A percentile compares a stretch with the other conserved stretches of the same genome.
These are phyloP conservation scores for Candidula unifasciata DNA, from an alignment of 2,888 invertebrate genomes.

Conservation along the genomic window DNA sequence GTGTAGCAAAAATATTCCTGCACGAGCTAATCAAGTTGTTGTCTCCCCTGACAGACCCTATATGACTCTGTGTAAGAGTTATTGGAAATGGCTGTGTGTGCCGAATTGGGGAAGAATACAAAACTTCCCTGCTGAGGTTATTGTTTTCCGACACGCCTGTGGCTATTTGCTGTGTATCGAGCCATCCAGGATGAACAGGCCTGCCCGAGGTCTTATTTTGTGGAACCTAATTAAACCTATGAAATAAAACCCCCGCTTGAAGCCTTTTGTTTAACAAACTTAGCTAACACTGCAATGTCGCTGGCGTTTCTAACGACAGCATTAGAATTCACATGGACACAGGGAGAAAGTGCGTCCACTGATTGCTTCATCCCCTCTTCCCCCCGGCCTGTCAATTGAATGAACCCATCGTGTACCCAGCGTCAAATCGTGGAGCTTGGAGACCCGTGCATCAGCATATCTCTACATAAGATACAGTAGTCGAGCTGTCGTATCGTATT, in stretches of 20 bases:
- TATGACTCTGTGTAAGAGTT: not conserved
- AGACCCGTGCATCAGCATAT: slow-evolving; percentile 35
- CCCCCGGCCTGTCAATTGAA: slow-evolving; percentile 13
- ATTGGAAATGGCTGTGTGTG: not conserved
- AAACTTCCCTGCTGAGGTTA: not conserved
- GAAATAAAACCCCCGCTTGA: slow-evolving; percentile 21
- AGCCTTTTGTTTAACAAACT: slow-evolving; percentile 30
- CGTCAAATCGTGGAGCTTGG: slow-evolving; percentile 10
- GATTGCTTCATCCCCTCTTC: slow-evolving; percentile 19
- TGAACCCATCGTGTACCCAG: slow-evolving; percentile 1
- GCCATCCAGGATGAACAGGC: not conserved
- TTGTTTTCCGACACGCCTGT: not conserved
- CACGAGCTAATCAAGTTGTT: not conserved
- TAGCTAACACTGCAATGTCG: slow-evolving; percentile 29
- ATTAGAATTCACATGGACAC: slow-evolving; percentile 39
- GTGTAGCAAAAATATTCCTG: not conserved
- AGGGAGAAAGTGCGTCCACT: slow-evolving; percentile 31
- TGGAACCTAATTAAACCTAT: slow-evolving; percentile 29
- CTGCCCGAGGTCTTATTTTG: slow-evolving; percentile 31
- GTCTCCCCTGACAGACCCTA: not conserved
- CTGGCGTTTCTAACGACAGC: slow-evolving; percentile 34
- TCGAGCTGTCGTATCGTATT: slow-evolving; percentile 14
- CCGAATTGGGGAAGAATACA: not conserved
- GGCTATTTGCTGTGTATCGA: slow-evolving; percentile 24
- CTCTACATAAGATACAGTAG: not conserved